Evolutionary conservation across 2,797 vertebrate species (phyloP), one percentile per base, ranked within the genome.

Genomic region (Pogonophryne albipinna): DNA sequence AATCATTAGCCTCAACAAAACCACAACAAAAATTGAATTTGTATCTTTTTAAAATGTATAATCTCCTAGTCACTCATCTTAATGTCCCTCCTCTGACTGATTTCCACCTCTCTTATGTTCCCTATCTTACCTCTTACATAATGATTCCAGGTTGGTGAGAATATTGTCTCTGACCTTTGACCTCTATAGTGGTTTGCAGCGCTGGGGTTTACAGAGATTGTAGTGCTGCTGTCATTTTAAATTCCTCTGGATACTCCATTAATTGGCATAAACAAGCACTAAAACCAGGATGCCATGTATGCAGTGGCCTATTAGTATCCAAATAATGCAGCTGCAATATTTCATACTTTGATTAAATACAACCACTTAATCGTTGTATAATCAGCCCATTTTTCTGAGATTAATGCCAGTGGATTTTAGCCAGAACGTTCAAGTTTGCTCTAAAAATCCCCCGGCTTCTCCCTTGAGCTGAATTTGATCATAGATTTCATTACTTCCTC

Each of bases 251-350:
- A 66, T 63, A 53, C 20, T 19, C 38, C 42, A 72, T 63, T 53
- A 14, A 34, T 12, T 55, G 2, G 10, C 65, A 34, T 51, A 44
- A 55, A 76, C 47, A 34, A 41, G 23, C 56, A 49, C 15, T 34
- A 52, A 59, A 53, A 84, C 49, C 74, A 77, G 27, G 56, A 79
- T 51, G 44, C 34, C 52, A 63, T 9, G 58, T 62, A 77, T 64
- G 49, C 38, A 6, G 62, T 16, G n/a, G 68, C 58, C 60, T 53
- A 55, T 46, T 70, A 79, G 67, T 50, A 50, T 67, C 70, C 66
- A 74, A 65, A 63, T 65, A 56, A 77, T 82, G 76, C 76, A 82
- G 73, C 78, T 82, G 82, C 71, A 60, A 17, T n/a, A 56, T 66
- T 64, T 86, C 44, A 17, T 23, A 27, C 3, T 27, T 27, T 27